Conservation (phyloP, 2,888 invertebrate genomes). For the Dynastes maya region DNA sequence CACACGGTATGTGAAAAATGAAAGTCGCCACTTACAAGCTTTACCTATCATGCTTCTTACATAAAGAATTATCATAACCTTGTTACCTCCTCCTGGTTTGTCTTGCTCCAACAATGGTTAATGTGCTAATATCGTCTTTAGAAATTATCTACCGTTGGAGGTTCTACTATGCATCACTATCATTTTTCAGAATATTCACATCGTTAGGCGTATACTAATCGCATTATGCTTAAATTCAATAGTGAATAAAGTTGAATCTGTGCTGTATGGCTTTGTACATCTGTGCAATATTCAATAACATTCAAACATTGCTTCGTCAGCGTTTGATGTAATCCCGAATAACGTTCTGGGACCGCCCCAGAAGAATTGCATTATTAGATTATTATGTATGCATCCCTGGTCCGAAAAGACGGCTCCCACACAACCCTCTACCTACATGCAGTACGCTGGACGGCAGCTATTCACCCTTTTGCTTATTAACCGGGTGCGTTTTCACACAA, state of each 20-base stretch:
- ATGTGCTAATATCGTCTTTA: too few relatives aligned
- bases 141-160: too few relatives aligned
- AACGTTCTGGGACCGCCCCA: constrained; percentile 3
- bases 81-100: too few relatives aligned
- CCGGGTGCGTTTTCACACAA: constrained; percentile 43
- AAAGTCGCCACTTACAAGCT: too few relatives aligned
- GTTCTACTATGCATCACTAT: too few relatives aligned
- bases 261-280: constrained; percentile 1
- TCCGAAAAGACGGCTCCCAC: constrained; percentile 33
- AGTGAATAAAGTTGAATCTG: constrained; percentile 5
- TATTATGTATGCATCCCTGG: constrained; percentile 24
- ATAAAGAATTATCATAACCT: too few relatives aligned
- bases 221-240: background rate
- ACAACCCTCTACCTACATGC: constrained; percentile 2
- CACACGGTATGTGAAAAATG: too few relatives aligned
- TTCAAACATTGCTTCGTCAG: constrained; percentile 26
- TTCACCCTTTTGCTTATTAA: constrained; percentile 41
- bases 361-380: constrained; percentile 42
- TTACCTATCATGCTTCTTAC: too few relatives aligned
- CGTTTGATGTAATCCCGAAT: constrained; percentile 27
- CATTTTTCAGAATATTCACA: too few relatives aligned
- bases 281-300: constrained; percentile 14
- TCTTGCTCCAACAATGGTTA: too few relatives aligned
- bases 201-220: background rate
- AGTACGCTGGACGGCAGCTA: background rate